A percentile compares a stretch with the other conserved stretches of the same genome.
These are phyloP conservation scores for Porites cylindrica DNA, from an alignment of 92 coral and sea anemone species.

Conservation along the genomic window DNA sequence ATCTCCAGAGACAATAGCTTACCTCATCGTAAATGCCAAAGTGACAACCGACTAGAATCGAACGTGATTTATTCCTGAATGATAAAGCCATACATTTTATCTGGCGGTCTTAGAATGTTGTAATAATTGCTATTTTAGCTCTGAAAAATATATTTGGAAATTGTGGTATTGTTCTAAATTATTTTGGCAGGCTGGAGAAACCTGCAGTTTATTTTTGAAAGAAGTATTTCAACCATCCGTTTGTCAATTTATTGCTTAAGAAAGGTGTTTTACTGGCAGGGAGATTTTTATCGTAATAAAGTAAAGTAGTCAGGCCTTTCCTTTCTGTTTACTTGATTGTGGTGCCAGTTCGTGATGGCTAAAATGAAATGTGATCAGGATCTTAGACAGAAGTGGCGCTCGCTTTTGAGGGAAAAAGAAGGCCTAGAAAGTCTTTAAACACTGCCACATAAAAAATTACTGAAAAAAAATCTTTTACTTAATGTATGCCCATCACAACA, in stretches of 20 bases:
- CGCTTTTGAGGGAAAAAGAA: too few relatives aligned
- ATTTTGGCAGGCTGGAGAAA: slow-evolving; percentile 14
- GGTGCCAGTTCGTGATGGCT: too few relatives aligned
- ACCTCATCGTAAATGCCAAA: slow-evolving; percentile 5
- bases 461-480: too few relatives aligned
- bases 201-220: slow-evolving; percentile 34
- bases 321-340: too few relatives aligned
- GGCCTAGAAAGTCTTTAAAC: too few relatives aligned
- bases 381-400: too few relatives aligned
- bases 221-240: neutral
- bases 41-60: slow-evolving; percentile 41
- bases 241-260: neutral
- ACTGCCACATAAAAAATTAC: too few relatives aligned
- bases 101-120: slow-evolving; percentile 24
- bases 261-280: neutral
- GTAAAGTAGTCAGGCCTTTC: too few relatives aligned
- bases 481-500: too few relatives aligned
- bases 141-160: neutral
- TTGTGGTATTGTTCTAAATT: slow-evolving; percentile 13
- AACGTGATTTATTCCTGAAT: slow-evolving; percentile 33
- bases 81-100: slow-evolving; percentile 3
- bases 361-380: too few relatives aligned
- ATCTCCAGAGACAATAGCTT: slow-evolving; percentile 8
- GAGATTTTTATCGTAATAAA: neutral
- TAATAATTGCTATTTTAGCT: neutral